Conservation (phyloP, 2,888 invertebrate genomes). For the Pheosia tremula region DNA sequence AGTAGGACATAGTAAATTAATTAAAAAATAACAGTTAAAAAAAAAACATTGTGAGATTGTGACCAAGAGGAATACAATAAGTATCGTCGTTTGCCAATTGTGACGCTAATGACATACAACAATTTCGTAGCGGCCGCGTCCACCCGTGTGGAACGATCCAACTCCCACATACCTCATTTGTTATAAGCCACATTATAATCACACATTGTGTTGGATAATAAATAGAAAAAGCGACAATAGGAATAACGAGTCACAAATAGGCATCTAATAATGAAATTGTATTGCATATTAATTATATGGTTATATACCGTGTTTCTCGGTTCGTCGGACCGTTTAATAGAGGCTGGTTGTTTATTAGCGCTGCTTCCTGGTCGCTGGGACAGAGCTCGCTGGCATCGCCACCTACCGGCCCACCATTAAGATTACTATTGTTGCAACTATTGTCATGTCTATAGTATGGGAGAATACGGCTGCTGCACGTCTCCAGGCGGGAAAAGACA, state of each 20-base stretch:
- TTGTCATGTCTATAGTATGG: background rate
- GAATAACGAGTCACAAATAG: slow-evolving; percentile 79
- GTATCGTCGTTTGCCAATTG: slow-evolving; percentile 23
- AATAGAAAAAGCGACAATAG: slow-evolving; percentile 83
- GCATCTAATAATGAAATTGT: slow-evolving; percentile 82
- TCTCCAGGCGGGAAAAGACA: too few relatives aligned
- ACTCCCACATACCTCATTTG: slow-evolving; percentile 75
- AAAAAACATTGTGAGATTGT: slow-evolving; percentile 9
- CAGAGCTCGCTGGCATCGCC: slow-evolving; percentile 12
- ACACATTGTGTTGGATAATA: slow-evolving; percentile 80
- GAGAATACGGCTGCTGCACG: too few relatives aligned
- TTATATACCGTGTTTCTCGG: slow-evolving; percentile 70
- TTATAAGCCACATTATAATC: slow-evolving; percentile 80
- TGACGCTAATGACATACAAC: slow-evolving; percentile 44
- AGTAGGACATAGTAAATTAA: slow-evolving; percentile 39
- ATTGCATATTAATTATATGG: slow-evolving; percentile 76
- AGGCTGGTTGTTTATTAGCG: slow-evolving; percentile 65
- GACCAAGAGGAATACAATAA: slow-evolving; percentile 26
- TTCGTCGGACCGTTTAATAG: slow-evolving; percentile 77
- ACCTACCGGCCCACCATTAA: background rate
- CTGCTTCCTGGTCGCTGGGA: slow-evolving; percentile 58
- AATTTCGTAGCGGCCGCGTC: slow-evolving; percentile 31
- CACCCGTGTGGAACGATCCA: slow-evolving; percentile 69
- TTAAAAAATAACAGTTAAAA: slow-evolving; percentile 21
- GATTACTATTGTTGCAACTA: background rate